Evolutionary conservation across 2,888 invertebrate genomes (phyloP), one percentile per base, ranked within the genome.

Genomic region (Drosophila conformis): DNA sequence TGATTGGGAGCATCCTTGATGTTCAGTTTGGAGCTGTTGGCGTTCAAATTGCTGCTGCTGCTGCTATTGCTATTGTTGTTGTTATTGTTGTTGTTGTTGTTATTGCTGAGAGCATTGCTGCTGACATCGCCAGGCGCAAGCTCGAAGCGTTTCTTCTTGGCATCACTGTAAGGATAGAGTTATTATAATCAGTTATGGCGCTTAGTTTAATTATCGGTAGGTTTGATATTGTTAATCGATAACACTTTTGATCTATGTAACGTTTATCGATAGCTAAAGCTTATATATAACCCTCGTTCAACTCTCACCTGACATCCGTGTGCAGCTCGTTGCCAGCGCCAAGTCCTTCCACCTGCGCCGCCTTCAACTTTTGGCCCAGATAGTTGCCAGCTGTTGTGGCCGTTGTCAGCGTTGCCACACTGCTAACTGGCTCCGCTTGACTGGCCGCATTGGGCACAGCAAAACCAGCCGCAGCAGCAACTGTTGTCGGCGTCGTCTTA

Each of bases 111-210:
- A 77, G 86, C 83, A 31, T 42, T 57, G 57, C 69, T 84, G 75
- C 52, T 67, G 5, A 66, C 62, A 33, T 73, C 74, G 62, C 76
- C 69, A 60, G 83, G 52, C 56, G 89, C 78, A 73, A 88, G 71
- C 25, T 93, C 93, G 61, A 91, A 85, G 65, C 93, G 92, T 69
- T 91, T 92, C 90, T 91, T 92, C 85, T 93, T 93, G 63, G 92
- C 84, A 83, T 93, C 93, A 91, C 93, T 93, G 81, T 15, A 68
- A 65, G 74, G 25, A 59, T 8, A 69, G 46, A 31, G 10, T 29
- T 11, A 13, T 13, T 21, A 15, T 13, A 7, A 21, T 46, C 13
- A 21, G 38, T 15, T 7, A 7, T 42, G 3, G 4, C 2, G 10
- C 18, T 10, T 42, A 8, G 46, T 46, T 46, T 1, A 25, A 15